Conservation (phyloP, 2,888 invertebrate species). For the Cheilosia impressa region DNA sequence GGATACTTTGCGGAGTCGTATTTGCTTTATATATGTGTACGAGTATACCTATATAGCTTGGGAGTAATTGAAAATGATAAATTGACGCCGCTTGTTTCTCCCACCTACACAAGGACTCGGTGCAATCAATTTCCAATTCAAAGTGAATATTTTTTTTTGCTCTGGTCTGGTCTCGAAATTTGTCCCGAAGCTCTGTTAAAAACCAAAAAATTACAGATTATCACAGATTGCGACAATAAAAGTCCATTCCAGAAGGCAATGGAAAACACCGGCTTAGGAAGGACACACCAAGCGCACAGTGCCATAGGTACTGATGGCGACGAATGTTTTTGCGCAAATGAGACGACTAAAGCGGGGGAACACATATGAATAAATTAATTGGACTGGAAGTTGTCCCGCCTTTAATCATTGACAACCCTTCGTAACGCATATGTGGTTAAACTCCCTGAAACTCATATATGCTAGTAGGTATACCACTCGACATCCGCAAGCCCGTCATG, state of each 20-base stretch:
- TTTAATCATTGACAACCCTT: slow-evolving; percentile 50
- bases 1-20: slow-evolving; percentile 22
- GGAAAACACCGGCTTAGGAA: slow-evolving; percentile 21
- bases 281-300: slow-evolving; percentile 26
- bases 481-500: neutral
- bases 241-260: slow-evolving; percentile 11
- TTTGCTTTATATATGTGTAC: slow-evolving; percentile 10
- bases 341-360: slow-evolving; percentile 17
- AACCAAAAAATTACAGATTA: slow-evolving; percentile 53
- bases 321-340: slow-evolving; percentile 2
- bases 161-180: neutral
- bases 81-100: slow-evolving; percentile 8
- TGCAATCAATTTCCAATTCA: slow-evolving; percentile 46
- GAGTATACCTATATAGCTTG: neutral
- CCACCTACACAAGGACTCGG: neutral
- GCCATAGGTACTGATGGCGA: neutral
- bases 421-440: slow-evolving; percentile 38
- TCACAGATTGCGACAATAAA: slow-evolving; percentile 39
- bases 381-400: slow-evolving; percentile 42
- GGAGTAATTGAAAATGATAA: slow-evolving; percentile 46
- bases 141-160: slow-evolving; percentile 10
- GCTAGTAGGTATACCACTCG: neutral
- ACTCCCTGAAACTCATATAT: slow-evolving; percentile 18
- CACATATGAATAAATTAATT: slow-evolving; percentile 55
- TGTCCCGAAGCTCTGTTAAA: neutral